phyloP scores from a whole-genome alignment of 2,797 vertebrate species.

The Mastacembelus armatus region DNA sequence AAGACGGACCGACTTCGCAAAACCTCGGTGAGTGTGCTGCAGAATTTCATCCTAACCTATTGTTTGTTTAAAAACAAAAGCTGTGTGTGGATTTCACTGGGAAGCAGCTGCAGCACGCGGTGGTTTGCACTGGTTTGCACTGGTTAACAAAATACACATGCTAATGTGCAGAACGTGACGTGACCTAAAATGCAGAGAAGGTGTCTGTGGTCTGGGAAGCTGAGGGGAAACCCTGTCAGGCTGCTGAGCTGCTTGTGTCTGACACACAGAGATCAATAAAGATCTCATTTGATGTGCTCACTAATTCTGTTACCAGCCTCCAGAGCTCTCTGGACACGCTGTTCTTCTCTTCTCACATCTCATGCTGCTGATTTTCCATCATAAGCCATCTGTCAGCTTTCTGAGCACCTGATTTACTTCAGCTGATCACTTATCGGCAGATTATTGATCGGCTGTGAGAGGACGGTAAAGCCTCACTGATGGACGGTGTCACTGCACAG shows the following conservation, averaged over 20 bases:
- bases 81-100: too few relatives aligned
- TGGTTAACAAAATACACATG: too few relatives aligned
- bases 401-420: not conserved
- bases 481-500: too few relatives aligned
- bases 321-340: slow-evolving; percentile 8
- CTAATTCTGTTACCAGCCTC: slow-evolving; percentile 29
- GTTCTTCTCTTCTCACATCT: not conserved
- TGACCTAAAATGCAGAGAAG: not conserved
- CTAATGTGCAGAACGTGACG: too few relatives aligned
- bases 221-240: not conserved
- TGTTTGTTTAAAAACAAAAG: too few relatives aligned
- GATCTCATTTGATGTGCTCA: slow-evolving; percentile 24
- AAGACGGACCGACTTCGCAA: slow-evolving; percentile 93
- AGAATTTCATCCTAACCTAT: too few relatives aligned
- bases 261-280: slow-evolving; percentile 33
- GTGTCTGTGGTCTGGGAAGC: not conserved
- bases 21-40: slow-evolving; percentile 84
- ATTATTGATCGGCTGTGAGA: too few relatives aligned
- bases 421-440: not conserved
- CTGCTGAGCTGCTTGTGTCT: slow-evolving; percentile 2
- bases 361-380: too few relatives aligned
- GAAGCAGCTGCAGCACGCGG: too few relatives aligned
- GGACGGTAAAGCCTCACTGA: not conserved
- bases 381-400: too few relatives aligned
- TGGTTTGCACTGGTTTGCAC: too few relatives aligned